Evolutionary conservation across 1,140 invertebrate species (phyloP).

Genomic region (Phymorhynchus buccinoides): DNA sequence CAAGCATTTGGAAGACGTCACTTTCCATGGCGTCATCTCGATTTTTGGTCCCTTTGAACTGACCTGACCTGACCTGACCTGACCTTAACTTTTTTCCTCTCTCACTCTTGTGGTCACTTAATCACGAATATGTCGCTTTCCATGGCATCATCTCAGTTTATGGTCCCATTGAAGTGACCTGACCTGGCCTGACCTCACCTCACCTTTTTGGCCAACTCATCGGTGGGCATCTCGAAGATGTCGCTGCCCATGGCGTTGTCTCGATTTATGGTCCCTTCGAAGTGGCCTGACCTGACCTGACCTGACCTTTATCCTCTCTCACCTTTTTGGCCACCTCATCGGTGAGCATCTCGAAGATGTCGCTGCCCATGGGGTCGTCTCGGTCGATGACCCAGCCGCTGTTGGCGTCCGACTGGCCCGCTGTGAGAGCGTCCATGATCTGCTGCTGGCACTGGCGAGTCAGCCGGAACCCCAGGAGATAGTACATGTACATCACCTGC

Average conservation of each 20-base stretch:
- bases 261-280: conserved; percentile 54
- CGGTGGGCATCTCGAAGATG: conserved; percentile 47
- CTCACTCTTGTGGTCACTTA: too few relatives aligned
- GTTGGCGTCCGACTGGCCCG: conserved; percentile 58
- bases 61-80: too few relatives aligned
- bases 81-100: too few relatives aligned
- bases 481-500: conserved; percentile 82
- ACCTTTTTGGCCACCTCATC: conserved; percentile 46
- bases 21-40: too few relatives aligned
- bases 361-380: conserved; percentile 65
- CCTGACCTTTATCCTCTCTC: neutral
- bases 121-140: too few relatives aligned
- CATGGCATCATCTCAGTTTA: too few relatives aligned
- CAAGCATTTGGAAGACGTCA: too few relatives aligned
- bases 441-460: conserved; percentile 54
- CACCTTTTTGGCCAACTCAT: conserved; percentile 45
- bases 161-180: too few relatives aligned
- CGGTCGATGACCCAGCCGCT: conserved; percentile 56
- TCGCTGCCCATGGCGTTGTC: conserved; percentile 65
- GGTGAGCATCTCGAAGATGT: conserved; percentile 48
- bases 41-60: too few relatives aligned
- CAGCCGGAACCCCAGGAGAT: conserved; percentile 77
- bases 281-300: too few relatives aligned
- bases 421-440: conserved; percentile 40
- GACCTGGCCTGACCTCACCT: neutral